Evolutionary conservation across 2,888 invertebrate species (phyloP), one percentile per base, ranked within the genome.

Genomic region (Pseudococcus viburni): DNA sequence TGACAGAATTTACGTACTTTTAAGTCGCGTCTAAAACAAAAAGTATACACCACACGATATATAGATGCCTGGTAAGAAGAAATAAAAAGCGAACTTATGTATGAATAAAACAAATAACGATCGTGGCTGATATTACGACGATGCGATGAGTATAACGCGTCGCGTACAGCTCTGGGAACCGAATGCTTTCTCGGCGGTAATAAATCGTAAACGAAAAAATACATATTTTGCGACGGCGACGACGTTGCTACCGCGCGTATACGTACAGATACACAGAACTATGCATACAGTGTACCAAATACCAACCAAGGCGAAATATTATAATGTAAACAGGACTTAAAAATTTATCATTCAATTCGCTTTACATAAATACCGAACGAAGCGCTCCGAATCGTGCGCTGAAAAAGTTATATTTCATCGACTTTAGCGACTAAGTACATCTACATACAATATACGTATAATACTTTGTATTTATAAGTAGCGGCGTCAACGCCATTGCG

Each of bases 51-150:
- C 15, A 55, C 11, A 51, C 12, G 46, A 6, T 55, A 55, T 55
- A n/a, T 5, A 19, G 1, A 22, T 42, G 42, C 22, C 64, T 22
- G 9, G 64, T 64, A 33, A 33, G 6, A 22, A 64, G 15, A 39
- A 73, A 73, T 11, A 17, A 39, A 73, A 73, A 33, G 73, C 33
- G 6, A 73, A 73, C 73, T 33, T 73, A 39, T 73, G 33, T 73
- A 73, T 73, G 73, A 73, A 73, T 73, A 73, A 73, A 73, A 73
- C 73, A 73, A 73, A 73, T 73, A 73, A 73, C 73, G 73, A 73
- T 73, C 73, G 73, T 33, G 12, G 73, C 26, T 73, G 73, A 73
- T 73, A 73, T 73, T 73, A 73, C 73, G 73, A 64, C 64, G 64
- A 59, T 59, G 59, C 64, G 64, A 59, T 59, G 59, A 64, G 17